Percentiles rank a stretch among this genome's conserved stretches.
phyloP scores from a whole-genome alignment of 1,140 invertebrate species.

The Medauroidea extradentata region DNA sequence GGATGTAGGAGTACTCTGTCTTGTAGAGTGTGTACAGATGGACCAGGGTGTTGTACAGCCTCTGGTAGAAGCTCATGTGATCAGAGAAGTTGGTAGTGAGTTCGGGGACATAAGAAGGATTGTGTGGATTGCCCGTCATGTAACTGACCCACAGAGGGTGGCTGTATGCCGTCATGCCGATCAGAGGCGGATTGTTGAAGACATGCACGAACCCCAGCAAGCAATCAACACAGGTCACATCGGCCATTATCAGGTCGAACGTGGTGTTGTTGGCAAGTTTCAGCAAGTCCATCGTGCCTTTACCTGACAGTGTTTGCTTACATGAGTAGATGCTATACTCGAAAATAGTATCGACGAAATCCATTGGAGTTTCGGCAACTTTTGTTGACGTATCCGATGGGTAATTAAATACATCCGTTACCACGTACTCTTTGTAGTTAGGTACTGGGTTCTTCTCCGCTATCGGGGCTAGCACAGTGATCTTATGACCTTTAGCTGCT shows the following conservation, averaged over 20 bases:
- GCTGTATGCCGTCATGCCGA: neutral
- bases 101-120: too few species aligned
- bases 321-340: neutral
- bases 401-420: neutral
- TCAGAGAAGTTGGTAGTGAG: neutral
- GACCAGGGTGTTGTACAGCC: neutral
- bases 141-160: too few species aligned
- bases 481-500: constrained; percentile 56
- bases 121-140: too few species aligned
- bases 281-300: neutral
- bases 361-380: neutral
- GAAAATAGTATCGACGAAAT: neutral
- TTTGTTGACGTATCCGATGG: neutral
- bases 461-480: constrained; percentile 65
- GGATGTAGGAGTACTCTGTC: constrained; percentile 37
- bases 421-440: constrained; percentile 26
- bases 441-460: constrained; percentile 43
- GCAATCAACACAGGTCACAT: neutral
- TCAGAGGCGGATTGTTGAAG: too few species aligned
- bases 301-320: neutral
- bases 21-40: neutral
- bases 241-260: too few species aligned
- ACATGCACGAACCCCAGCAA: neutral
- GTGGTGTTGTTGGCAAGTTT: neutral
- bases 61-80: neutral